These are phyloP conservation scores for Axis porcinus DNA, from an alignment of 2,113 vertebrate genomes.

Conservation along the genomic window DNA sequence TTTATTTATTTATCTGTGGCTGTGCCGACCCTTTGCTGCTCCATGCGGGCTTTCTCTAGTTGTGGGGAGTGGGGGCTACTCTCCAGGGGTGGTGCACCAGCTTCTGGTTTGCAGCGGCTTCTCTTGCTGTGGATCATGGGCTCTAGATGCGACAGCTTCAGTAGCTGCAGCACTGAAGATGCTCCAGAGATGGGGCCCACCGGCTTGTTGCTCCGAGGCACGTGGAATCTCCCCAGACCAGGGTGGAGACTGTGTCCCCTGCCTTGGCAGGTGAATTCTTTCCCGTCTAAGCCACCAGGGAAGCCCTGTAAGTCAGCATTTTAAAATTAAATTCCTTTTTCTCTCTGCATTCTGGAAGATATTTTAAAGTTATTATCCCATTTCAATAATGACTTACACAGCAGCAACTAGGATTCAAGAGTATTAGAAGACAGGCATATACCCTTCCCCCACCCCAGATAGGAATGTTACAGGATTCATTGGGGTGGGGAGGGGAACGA, in stretches of 20 bases:
- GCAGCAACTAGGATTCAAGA: neutral
- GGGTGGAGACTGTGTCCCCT: neutral
- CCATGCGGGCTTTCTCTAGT: neutral
- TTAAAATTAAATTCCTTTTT: neutral
- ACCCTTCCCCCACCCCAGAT: neutral
- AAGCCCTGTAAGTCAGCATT: neutral
- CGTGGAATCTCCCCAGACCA: neutral
- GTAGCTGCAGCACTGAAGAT: fast-evolving
- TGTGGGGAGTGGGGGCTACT: fast-evolving
- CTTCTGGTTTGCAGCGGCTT: neutral
- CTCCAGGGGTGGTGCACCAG: neutral
- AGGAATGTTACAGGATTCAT: neutral
- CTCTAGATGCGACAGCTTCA: neutral
- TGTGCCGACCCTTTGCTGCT: neutral
- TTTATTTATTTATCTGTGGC: neutral
- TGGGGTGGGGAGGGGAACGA: neutral
- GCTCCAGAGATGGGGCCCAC: neutral
- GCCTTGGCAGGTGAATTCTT: neutral
- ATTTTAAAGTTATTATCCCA: neutral
- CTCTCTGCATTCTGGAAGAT: neutral
- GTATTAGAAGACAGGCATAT: neutral
- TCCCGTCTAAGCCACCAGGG: neutral
- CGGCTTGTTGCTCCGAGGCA: neutral
- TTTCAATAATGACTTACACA: neutral
- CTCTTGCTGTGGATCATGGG: neutral